Percentiles rank a stretch among this genome's conserved stretches.
These are phyloP conservation scores for Propithecus deckenii DNA, from an alignment of 2,797 vertebrate species.

Conservation along the genomic window DNA sequence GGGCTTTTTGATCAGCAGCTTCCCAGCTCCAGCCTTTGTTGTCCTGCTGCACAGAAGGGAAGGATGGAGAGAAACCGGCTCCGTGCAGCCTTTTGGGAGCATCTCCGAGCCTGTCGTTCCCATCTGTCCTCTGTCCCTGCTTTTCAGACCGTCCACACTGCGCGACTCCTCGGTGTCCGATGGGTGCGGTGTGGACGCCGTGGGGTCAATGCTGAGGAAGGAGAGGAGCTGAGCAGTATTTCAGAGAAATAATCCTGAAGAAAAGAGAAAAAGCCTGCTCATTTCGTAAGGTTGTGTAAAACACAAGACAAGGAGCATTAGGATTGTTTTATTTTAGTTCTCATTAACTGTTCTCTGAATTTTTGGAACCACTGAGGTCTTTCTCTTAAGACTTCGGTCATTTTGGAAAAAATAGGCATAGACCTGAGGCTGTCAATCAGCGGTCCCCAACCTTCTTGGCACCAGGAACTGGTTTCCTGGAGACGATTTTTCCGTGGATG, in stretches of 20 bases:
- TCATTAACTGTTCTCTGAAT: neutral
- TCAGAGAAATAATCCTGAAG: neutral
- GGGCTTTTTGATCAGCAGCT: neutral
- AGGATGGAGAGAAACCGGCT: neutral
- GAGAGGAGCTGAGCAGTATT: neutral
- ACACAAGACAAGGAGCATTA: neutral
- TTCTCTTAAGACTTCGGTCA: neutral
- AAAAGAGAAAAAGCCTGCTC: neutral
- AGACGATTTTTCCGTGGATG: no score
- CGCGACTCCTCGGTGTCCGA: neutral
- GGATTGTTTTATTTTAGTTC: neutral
- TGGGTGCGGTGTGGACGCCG: no score
- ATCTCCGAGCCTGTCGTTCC: neutral
- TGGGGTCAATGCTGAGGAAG: neutral
- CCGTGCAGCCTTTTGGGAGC: neutral
- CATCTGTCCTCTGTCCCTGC: neutral
- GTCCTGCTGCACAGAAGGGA: neutral
- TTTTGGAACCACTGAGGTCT: neutral
- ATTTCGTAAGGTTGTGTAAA: neutral
- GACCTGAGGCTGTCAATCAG: neutral
- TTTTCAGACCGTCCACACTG: neutral
- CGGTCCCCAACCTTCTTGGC: no score
- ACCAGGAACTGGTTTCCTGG: no score
- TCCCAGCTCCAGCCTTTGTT: slow-evolving; percentile 43
- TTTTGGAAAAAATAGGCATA: neutral